Percentiles rank a stretch among this genome's conserved stretches.
Conservation (phyloP, 2,888 invertebrate genomes). For the Pammene aurita region DNA sequence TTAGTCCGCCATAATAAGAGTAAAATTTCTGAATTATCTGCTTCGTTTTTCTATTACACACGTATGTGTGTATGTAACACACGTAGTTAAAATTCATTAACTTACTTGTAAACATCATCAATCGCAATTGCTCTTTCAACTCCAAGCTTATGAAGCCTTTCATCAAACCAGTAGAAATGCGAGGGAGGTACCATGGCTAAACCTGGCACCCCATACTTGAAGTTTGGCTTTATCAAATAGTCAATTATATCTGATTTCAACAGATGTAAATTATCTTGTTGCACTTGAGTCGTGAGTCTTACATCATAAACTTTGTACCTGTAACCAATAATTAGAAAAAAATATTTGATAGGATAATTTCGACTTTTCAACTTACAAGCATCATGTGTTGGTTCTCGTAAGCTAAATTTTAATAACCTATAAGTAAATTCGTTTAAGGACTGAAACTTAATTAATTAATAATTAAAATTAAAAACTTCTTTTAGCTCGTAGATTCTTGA, state of each 20-base stretch:
- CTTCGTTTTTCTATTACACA: neutral
- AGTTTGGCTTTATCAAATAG: conserved; percentile 62
- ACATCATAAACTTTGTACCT: conserved; percentile 70
- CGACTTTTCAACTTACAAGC: too few relatives aligned
- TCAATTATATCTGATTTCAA: conserved; percentile 63
- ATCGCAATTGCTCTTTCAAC: conserved; percentile 56
- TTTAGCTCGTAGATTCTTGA: too few relatives aligned
- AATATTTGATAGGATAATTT: neutral
- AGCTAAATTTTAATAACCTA: too few relatives aligned
- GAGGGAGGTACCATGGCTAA: conserved; percentile 67
- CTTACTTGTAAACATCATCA: conserved; percentile 68
- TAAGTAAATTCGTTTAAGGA: too few relatives aligned
- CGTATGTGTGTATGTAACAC: neutral
- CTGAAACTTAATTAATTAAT: too few relatives aligned
- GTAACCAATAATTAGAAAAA: conserved; percentile 21
- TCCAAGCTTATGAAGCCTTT: conserved; percentile 53
- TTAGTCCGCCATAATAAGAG: too few relatives aligned
- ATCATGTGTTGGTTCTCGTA: too few relatives aligned
- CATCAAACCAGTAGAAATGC: conserved; percentile 66
- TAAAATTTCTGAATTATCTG: too few relatives aligned
- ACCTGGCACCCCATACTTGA: conserved; percentile 57
- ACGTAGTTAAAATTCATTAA: conserved; percentile 32
- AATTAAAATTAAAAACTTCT: too few relatives aligned
- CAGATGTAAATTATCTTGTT: conserved; percentile 55
- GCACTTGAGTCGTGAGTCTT: conserved; percentile 50